Evolutionary conservation across 2,113 vertebrate genomes (phyloP).

Genomic region (Seriola rivoliana): DNA sequence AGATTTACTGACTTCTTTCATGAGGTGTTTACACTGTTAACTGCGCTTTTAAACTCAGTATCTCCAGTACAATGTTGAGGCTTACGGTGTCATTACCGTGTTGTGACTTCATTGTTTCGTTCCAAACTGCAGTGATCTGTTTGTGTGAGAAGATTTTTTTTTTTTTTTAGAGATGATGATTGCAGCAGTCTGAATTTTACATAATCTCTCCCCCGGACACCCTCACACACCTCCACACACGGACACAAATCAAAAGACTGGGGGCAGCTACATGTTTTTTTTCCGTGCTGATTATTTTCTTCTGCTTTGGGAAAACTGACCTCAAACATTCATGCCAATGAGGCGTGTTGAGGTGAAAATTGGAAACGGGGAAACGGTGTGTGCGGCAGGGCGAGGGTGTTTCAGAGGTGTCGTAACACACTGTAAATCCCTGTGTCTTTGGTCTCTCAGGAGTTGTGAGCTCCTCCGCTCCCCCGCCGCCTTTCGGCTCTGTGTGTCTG

Average conservation of each 20-base stretch:
- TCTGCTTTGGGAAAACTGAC: conserved; percentile 14
- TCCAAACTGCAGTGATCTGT: neutral
- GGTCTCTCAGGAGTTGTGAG: conserved; percentile 23
- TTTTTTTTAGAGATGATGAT: no score
- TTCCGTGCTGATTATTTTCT: neutral
- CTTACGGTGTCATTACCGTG: no score
- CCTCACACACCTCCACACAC: neutral
- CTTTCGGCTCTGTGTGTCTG: conserved; percentile 8
- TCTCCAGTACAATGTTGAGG: no score
- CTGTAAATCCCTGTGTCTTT: conserved; percentile 2
- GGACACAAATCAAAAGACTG: neutral
- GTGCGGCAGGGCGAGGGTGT: conserved; percentile 2
- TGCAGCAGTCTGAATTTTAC: no score
- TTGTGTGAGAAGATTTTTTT: neutral
- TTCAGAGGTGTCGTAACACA: conserved; percentile 41
- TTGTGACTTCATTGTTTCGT: neutral
- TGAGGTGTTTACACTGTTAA: neutral
- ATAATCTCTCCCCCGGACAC: neutral
- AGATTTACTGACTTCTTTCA: neutral
- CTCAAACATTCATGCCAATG: neutral
- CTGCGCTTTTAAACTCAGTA: no score
- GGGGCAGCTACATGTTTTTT: neutral
- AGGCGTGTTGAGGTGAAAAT: conserved; percentile 61
- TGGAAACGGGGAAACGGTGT: conserved; percentile 17
- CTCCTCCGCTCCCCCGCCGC: conserved; percentile 19